A percentile compares a stretch with the other conserved stretches of the same genome.
Conservation (phyloP, 1,140 invertebrate genomes). For the Eriocheir sinensis region DNA sequence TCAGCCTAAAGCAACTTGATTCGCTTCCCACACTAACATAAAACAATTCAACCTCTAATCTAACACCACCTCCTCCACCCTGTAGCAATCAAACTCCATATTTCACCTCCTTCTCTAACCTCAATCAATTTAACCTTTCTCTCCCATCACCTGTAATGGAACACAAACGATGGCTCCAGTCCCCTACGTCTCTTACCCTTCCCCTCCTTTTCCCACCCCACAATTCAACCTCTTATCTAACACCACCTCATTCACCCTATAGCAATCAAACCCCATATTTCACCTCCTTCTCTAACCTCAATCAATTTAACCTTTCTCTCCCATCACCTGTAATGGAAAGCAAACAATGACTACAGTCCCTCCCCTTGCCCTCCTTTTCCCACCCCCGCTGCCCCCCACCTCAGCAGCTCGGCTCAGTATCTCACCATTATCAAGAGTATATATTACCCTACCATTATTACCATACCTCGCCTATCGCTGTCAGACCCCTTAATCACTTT, state of each 20-base stretch:
- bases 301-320: not conserved
- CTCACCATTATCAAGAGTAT: slow-evolving; percentile 5
- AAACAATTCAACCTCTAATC: not conserved
- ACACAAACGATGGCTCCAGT: not conserved
- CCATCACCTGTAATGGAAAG: not conserved
- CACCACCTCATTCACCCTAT: too few species aligned
- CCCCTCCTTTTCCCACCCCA: too few species aligned
- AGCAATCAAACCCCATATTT: too few species aligned
- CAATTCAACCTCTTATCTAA: too few species aligned
- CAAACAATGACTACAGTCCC: not conserved
- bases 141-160: not conserved
- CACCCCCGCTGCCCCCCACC: too few species aligned
- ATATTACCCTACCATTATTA: slow-evolving; percentile 7
- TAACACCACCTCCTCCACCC: not conserved
- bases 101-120: not conserved
- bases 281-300: not conserved
- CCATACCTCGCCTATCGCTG: not conserved
- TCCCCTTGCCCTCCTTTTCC: too few species aligned
- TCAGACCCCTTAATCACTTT: slow-evolving; percentile 23
- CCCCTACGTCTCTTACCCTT: too few species aligned
- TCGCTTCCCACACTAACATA: too few species aligned
- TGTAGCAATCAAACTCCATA: too few species aligned
- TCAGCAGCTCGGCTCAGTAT: not conserved
- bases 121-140: not conserved
- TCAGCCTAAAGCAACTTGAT: too few species aligned